Percentiles rank a stretch among this genome's conserved stretches.
Evolutionary conservation across 2,888 invertebrate species (phyloP).

Genomic region (Cosmia pyralina): DNA sequence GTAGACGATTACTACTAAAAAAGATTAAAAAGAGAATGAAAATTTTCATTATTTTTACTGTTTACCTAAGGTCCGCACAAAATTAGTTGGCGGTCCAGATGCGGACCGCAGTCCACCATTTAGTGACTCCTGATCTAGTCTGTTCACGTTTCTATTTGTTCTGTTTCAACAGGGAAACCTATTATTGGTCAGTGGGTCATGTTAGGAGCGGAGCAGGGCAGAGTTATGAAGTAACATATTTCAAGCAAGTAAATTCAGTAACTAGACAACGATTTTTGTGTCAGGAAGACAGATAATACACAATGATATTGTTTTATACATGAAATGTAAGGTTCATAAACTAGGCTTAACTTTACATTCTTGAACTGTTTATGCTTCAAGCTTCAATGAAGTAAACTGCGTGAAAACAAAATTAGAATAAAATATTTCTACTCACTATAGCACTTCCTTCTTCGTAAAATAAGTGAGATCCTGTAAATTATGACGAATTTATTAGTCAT

Average conservation of each 20-base stretch:
- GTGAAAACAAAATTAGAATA: background rate
- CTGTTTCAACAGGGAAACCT: constrained; percentile 1
- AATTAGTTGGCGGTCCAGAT: too few species aligned
- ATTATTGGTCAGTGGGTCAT: too few species aligned
- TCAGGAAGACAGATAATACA: background rate
- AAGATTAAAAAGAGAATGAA: too few species aligned
- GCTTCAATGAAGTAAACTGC: background rate
- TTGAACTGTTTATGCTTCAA: background rate
- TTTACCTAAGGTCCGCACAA: too few species aligned
- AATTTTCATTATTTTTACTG: too few species aligned
- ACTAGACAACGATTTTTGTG: background rate
- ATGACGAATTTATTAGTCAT: constrained; percentile 60
- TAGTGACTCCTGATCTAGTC: background rate
- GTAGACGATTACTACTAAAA: too few species aligned
- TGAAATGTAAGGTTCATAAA: background rate
- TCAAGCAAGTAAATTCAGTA: background rate
- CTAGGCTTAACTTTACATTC: background rate
- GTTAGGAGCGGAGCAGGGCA: too few species aligned
- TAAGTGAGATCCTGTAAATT: constrained; percentile 96
- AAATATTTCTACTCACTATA: constrained; percentile 92
- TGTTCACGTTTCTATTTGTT: background rate
- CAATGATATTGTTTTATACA: background rate
- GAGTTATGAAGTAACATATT: background rate
- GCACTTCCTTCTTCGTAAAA: constrained; percentile 97
- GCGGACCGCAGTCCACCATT: too few species aligned